Base-by-base conservation (phyloP, 2,888 invertebrate species). In the Neuroscelio doddi region DNA sequence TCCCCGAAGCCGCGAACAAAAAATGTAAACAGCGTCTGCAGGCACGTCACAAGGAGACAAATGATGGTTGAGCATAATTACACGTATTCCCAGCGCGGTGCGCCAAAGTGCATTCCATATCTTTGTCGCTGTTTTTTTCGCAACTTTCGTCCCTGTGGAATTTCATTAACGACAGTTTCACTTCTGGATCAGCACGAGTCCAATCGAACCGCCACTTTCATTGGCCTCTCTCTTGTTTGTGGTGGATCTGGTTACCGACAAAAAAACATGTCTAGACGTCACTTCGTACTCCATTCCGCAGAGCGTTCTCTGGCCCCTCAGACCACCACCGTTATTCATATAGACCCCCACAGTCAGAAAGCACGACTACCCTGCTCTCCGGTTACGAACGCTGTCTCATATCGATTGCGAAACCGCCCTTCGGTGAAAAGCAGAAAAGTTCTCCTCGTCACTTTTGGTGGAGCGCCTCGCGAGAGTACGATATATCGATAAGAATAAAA, bases 211-310 rank as follows among this genome's bases (percentile, higher is more conserved):
- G 34, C 36, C 16, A 27, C 38, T 21, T 27, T 9, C 53, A 10
- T 45, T 44, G 12, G 41, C 34, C 42, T 16, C 41, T 39, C 29
- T 42, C 47, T 44, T 53, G 44, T 34, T 51, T 41, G 57, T 62
- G 53, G 56, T 50, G 58, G 69, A 65, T 59, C 62, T 63, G 68
- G 42, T 64, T 39, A 57, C 52, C 34, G 42, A 27, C 16, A 55
- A 71, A 74, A 73, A 74, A 74, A 74, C 74, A 66, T 63, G 74
- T 74, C 74, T 56, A 56, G 47, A 56, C 47, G 49, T 39, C 27
- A 14, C 44, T 44, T 26, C 29, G 44, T 44, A 26, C 44, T 29
- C 27, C 12, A 29, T 26, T 15, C 26, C 44, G 9, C 9, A 9
- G 30, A 30, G 38, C 38, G 17, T 38, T 38, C 38, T 14, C 38